A percentile compares a stretch with the other conserved stretches of the same genome.
These are phyloP conservation scores for Neoniphon sammara DNA, from an alignment of 2,797 vertebrate species.

Conservation along the genomic window DNA sequence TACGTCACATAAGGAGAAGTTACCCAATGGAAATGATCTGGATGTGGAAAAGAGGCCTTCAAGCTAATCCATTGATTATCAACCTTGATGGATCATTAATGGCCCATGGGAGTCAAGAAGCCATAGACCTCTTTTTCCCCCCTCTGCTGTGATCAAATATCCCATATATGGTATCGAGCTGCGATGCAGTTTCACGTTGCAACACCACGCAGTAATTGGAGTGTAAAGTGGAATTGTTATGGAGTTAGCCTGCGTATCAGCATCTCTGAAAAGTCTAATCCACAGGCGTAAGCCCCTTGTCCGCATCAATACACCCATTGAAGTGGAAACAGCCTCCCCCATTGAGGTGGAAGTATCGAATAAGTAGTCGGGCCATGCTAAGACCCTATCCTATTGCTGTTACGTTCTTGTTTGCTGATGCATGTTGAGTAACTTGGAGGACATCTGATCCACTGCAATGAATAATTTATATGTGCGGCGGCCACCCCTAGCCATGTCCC, in stretches of 20 bases:
- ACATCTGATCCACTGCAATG: conserved; percentile 69
- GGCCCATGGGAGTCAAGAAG: conserved; percentile 51
- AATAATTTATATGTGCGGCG: conserved; percentile 75
- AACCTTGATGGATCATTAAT: conserved; percentile 60
- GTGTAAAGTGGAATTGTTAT: conserved; percentile 68
- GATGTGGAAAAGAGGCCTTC: conserved; percentile 52
- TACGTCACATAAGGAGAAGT: conserved; percentile 40
- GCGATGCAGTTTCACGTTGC: conserved; percentile 71
- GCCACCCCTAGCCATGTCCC: conserved; percentile 60
- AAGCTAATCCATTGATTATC: conserved; percentile 60
- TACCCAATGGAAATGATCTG: conserved; percentile 52
- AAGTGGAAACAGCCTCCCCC: conserved; percentile 64
- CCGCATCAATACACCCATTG: conserved; percentile 53
- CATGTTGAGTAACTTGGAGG: conserved; percentile 77
- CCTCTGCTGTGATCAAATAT: conserved; percentile 64
- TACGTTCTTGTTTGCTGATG: conserved; percentile 76
- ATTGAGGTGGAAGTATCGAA: conserved; percentile 73
- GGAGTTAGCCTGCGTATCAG: conserved; percentile 47
- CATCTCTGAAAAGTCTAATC: conserved; percentile 64
- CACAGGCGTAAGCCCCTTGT: conserved; percentile 49
- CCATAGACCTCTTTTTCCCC: conserved; percentile 10
- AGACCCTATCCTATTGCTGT: conserved; percentile 72
- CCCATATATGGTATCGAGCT: conserved; percentile 69
- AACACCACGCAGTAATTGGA: conserved; percentile 59
- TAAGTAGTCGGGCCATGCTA: conserved; percentile 54